Base-by-base conservation (phyloP, 2,797 vertebrate genomes). In the Austrolebias charrua region DNA sequence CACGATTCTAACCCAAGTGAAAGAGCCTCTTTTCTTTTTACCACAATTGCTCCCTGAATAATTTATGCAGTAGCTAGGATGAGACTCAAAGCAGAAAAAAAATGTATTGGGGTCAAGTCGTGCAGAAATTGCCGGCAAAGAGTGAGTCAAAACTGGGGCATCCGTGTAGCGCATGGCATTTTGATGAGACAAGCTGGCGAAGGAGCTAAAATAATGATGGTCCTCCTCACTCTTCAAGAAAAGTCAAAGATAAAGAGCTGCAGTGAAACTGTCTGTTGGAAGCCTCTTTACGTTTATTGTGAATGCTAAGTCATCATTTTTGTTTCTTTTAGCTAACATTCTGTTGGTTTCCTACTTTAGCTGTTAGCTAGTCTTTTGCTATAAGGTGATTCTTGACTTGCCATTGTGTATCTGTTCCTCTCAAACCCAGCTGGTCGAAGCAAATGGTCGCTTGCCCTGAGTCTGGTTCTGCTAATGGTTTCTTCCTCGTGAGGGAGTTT, bases 1-100 rank as follows among this genome's bases (percentile, higher is more conserved):
- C 12, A 13, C 13, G 38, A 62, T 81, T 45, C 29, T 75, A 74
- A 74, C 74, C 65, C 73, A 48, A 82, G 60, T 44, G 49, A 78
- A 84, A 73, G 50, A 12, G 68, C 79, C 78, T 70, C 61, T 63
- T 72, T 72, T 55, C 78, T 76, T 85, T 73, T 69, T 18, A 80
- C 77, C 86, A 86, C 84, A 83, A 87, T 88, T 78, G 75, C 82
- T 86, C 81, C 75, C 84, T 88, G 86, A 90, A 90, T 88, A 78
- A 89, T 90, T 90, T 71, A 87, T 70, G 71, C 64, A 62, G 66
- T 69, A 57, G 75, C 81, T 61, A 64, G 60, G 69, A 80, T 50
- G 53, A 85, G 77, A 80, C 78, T 83, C 76, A 82, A 82, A 79
- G 84, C 79, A 83, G 81, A 8, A 8, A 12, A 73, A 78, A 83